Evolutionary conservation across 2,797 vertebrate genomes (phyloP).

Genomic region (Rhinophrynus dorsalis): DNA sequence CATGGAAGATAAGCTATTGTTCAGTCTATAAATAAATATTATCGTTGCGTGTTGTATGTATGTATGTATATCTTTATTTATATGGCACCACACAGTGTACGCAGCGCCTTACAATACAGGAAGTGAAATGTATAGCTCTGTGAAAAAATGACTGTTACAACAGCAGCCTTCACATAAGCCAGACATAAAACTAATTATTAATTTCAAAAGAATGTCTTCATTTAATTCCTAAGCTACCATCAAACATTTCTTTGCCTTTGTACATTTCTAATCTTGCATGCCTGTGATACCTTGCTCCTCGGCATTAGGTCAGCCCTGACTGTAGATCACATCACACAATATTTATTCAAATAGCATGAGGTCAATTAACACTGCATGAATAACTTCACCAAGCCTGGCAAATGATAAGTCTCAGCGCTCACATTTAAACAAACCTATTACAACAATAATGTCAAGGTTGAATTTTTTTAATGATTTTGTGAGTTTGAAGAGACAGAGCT

Average conservation of each 20-base stretch:
- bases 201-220: constrained; percentile 7
- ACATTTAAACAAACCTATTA: constrained; percentile 12
- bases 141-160: too few species aligned
- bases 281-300: constrained; percentile 6
- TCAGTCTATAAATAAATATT: too few species aligned
- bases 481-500: constrained; percentile 3
- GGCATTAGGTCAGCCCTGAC: constrained; percentile 11
- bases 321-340: constrained; percentile 28
- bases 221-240: constrained; percentile 15
- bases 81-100: too few species aligned
- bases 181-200: constrained; percentile 9
- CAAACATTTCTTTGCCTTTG: neutral
- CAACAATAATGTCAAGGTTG: neutral
- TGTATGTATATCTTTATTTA: too few species aligned
- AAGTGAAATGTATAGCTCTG: too few species aligned
- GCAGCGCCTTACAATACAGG: too few species aligned
- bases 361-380: constrained; percentile 35
- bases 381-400: neutral
- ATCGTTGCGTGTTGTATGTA: too few species aligned
- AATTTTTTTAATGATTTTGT: constrained; percentile 9
- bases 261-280: constrained; percentile 12
- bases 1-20: too few species aligned
- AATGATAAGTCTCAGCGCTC: constrained; percentile 10
- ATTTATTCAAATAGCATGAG: constrained; percentile 39
- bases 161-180: neutral